phyloP scores from a whole-genome alignment of 2,113 vertebrate genomes.

The Kryptolebias marmoratus region DNA sequence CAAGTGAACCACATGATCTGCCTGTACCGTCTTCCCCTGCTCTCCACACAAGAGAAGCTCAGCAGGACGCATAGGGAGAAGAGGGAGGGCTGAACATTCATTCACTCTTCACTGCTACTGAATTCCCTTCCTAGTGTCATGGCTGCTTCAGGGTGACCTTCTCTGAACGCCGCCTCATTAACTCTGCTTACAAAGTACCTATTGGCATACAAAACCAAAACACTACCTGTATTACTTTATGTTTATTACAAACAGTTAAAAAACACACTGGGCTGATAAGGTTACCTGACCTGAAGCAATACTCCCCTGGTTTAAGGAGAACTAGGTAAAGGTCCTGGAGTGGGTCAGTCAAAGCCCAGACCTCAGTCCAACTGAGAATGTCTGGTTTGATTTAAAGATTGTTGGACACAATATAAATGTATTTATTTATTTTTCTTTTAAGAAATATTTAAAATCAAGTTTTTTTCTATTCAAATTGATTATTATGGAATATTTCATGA shows the following conservation, averaged over 20 bases:
- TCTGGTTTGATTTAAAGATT: no score
- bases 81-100: slow-evolving; percentile 13
- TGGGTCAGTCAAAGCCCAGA: no score
- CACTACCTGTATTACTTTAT: background rate
- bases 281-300: no score
- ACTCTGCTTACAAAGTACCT: background rate
- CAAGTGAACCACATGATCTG: slow-evolving; percentile 7
- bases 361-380: no score
- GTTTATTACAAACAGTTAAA: background rate
- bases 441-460: no score
- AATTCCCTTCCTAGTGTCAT: slow-evolving; percentile 53
- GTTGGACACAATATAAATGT: no score
- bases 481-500: no score
- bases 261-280: background rate
- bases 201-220: slow-evolving; percentile 1
- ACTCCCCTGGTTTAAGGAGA: no score
- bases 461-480: no score
- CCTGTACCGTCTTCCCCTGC: background rate
- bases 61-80: background rate
- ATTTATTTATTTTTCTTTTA: no score
- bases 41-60: background rate
- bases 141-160: slow-evolving; percentile 75
- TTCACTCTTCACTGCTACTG: slow-evolving; percentile 2
- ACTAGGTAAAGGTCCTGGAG: no score
- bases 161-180: background rate